These are phyloP conservation scores for Meles meles DNA, from an alignment of 2,113 vertebrate species.

Conservation along the genomic window DNA sequence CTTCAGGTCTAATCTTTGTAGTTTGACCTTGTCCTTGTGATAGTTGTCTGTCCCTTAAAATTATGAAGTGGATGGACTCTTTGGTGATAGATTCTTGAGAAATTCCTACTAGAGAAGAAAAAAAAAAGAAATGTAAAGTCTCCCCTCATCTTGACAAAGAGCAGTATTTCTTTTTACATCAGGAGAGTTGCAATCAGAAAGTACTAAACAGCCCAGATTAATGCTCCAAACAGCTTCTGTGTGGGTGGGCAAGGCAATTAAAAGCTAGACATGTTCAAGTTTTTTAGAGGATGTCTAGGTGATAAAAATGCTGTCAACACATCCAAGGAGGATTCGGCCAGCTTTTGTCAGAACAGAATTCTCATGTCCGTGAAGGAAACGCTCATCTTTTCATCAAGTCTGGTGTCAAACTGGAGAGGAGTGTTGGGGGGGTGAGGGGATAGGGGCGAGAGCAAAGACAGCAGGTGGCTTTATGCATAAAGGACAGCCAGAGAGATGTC, in stretches of 20 bases:
- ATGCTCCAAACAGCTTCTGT: constrained; percentile 21
- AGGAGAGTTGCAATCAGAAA: neutral
- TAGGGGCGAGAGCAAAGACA: neutral
- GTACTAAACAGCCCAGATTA: neutral
- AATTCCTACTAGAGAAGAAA: neutral
- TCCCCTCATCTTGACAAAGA: neutral
- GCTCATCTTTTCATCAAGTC: neutral
- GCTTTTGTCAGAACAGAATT: constrained; percentile 25
- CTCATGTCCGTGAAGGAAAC: constrained; percentile 26
- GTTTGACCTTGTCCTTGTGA: neutral
- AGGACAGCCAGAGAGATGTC: neutral
- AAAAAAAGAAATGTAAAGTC: neutral
- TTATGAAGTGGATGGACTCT: neutral
- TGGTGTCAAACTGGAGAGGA: neutral
- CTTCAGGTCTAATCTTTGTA: neutral
- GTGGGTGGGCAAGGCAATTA: constrained; percentile 63
- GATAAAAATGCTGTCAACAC: constrained; percentile 47
- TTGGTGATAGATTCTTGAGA: neutral
- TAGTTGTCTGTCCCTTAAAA: neutral
- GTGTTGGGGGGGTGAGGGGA: neutral
- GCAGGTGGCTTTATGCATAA: neutral
- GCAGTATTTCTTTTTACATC: neutral
- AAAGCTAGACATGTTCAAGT: constrained; percentile 54
- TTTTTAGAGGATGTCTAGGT: constrained; percentile 40
- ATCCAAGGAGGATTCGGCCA: neutral